Percentiles rank a stretch among this genome's conserved stretches.
Evolutionary conservation across 2,888 invertebrate genomes (phyloP).

Genomic region (Ptilodon capucinus): DNA sequence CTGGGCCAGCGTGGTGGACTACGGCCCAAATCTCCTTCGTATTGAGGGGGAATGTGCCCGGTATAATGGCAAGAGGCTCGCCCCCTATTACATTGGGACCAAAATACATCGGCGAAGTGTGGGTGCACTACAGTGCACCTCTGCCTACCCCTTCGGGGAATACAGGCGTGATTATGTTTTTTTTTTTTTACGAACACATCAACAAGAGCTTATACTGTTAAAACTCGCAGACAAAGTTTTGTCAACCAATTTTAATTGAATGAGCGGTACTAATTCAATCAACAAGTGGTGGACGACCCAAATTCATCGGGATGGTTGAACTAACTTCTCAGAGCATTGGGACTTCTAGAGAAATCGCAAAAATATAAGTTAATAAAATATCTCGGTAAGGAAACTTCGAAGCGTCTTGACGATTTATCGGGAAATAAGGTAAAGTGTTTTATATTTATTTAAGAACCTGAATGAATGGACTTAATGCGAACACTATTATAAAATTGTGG

Average conservation of each 20-base stretch:
- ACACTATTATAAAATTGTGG: too few species aligned
- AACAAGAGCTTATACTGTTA: too few species aligned
- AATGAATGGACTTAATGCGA: neutral
- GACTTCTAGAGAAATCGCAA: neutral
- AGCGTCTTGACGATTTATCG: neutral
- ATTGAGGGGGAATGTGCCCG: too few species aligned
- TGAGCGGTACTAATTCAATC: neutral
- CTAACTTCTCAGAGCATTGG: neutral
- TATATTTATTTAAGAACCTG: neutral
- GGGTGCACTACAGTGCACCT: too few species aligned
- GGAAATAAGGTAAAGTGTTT: neutral
- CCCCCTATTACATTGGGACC: too few species aligned
- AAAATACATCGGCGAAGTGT: too few species aligned
- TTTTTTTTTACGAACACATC: too few species aligned
- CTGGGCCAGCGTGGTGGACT: too few species aligned
- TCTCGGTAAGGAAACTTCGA: neutral
- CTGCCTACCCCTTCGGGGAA: too few species aligned
- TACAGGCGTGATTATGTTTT: too few species aligned
- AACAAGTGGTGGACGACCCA: neutral
- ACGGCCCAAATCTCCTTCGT: too few species aligned
- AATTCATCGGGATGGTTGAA: neutral
- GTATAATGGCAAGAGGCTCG: too few species aligned
- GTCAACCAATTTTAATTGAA: neutral
- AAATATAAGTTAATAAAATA: neutral
- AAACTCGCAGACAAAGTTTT: neutral